Percentiles rank a stretch among this genome's conserved stretches.
phyloP scores from a whole-genome alignment of 2,888 invertebrate species.

The Nomada flava region DNA sequence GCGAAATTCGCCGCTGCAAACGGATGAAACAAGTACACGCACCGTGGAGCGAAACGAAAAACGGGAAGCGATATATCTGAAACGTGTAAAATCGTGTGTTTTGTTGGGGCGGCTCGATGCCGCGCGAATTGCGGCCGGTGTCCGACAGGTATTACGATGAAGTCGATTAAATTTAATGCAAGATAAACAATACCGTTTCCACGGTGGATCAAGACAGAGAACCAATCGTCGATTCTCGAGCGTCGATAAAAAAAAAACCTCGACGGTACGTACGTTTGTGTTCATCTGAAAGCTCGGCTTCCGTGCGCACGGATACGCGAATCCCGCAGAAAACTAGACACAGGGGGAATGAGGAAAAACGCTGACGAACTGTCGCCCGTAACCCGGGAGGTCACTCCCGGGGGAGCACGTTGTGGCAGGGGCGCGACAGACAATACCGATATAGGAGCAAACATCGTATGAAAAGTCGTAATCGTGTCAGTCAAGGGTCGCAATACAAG shows the following conservation, averaged over 20 bases:
- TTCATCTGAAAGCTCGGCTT: constrained; percentile 14
- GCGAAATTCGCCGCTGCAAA: background rate
- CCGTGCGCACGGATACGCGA: constrained; percentile 22
- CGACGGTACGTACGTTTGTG: constrained; percentile 20
- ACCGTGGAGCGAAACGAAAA: background rate
- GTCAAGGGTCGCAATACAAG: constrained; percentile 12
- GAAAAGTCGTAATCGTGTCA: constrained; percentile 50
- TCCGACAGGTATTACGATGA: constrained; percentile 16
- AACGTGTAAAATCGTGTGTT: background rate
- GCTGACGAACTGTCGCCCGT: constrained; percentile 52
- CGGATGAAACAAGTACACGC: background rate
- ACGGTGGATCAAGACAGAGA: constrained; percentile 10
- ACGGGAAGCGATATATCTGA: background rate
- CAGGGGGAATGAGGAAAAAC: constrained; percentile 48
- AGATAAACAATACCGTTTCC: constrained; percentile 18
- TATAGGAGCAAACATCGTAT: constrained; percentile 41
- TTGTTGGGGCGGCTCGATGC: background rate
- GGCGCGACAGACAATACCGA: constrained; percentile 11
- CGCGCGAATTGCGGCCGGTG: background rate
- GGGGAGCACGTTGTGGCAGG: constrained; percentile 16
- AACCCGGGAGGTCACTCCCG: constrained; percentile 57
- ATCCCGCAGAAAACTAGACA: constrained; percentile 43
- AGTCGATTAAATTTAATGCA: constrained; percentile 42
- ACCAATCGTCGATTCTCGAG: constrained; percentile 3
- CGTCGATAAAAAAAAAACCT: constrained; percentile 22